A percentile compares a stretch with the other conserved stretches of the same genome.
These are phyloP conservation scores for Pangasius djambal DNA, from an alignment of 2,797 vertebrate genomes.

Conservation along the genomic window DNA sequence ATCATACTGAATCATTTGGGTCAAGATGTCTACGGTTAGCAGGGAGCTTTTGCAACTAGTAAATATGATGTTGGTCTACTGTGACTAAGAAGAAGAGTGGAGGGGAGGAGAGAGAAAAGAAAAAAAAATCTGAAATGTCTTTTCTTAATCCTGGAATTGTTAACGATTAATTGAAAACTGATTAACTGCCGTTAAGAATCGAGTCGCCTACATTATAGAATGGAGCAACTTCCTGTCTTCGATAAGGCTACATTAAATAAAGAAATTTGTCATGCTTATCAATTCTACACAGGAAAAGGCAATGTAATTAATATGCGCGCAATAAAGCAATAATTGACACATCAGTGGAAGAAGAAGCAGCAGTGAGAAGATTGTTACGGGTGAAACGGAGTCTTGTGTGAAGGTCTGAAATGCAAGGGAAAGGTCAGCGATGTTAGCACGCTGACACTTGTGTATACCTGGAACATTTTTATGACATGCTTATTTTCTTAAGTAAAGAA, in stretches of 20 bases:
- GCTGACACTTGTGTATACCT: not conserved
- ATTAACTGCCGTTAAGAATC: not conserved
- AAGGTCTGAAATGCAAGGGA: not conserved
- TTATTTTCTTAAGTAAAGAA: not conserved
- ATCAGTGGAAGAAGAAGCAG: not conserved
- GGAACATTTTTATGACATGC: not conserved
- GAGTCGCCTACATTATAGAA: not conserved
- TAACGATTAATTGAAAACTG: not conserved
- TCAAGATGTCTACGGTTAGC: not conserved
- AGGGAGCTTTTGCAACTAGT: not conserved
- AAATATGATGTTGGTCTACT: not conserved
- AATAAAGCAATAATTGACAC: not conserved
- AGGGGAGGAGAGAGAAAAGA: not conserved
- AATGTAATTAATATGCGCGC: no score
- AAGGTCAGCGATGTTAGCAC: not conserved
- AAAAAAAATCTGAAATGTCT: not conserved
- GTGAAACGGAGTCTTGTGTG: not conserved
- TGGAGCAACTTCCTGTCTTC: not conserved
- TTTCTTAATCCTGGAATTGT: not conserved
- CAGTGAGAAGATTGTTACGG: not conserved
- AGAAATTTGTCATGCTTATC: not conserved
- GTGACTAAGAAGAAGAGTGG: not conserved
- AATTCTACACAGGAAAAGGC: not conserved
- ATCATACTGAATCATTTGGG: not conserved
- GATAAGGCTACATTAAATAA: not conserved